Base-by-base conservation (phyloP, 2,888 invertebrate species). In the Myopa testacea region DNA sequence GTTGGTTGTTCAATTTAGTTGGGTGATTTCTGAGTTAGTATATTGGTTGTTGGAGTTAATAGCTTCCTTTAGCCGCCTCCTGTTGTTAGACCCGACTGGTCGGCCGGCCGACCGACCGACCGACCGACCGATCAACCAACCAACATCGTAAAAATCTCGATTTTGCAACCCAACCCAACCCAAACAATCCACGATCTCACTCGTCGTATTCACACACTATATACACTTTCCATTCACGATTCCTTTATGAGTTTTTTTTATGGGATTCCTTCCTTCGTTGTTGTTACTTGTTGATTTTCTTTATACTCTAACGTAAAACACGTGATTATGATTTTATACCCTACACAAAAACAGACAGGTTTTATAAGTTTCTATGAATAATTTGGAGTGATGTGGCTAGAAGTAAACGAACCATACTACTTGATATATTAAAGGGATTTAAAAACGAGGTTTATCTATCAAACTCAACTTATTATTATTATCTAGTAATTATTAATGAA, bases 191-290 rank as follows among this genome's bases (percentile, higher is more conserved):
- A 26, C 58, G n/a, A 45, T 45, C 40, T 4, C 12, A 72, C 26
- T 12, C 26, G 19, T 3, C 50, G 50, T 50, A 50, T 14, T 50
- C 50, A 10, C 50, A 10, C 50, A 50, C 16, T 62, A 12, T 16
- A 75, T n/a, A 75, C 74, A 75, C 74, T 75, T 75, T 75, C 74
- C 74, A 75, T 75, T 75, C 74, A 75, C 74, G 74, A 75, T 52
- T 75, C 37, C 50, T 40, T 34, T 19, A 12, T 12, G 38, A 12
- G 60, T 67, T 38, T 40, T 26, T 26, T 38, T 40, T 16, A 58
- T n/a, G n/a, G 16, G 58, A 58, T 58, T 58, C 6, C 6, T 14
- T 58, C 16, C 50, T 26, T 2, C 26, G 26, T 26, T 26, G 26
- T 26, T 26, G 26, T 26, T 26, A 26, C 26, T 26, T 26, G 26